Evolutionary conservation across 1,140 invertebrate genomes (phyloP), one percentile per base, ranked within the genome.

Genomic region (Colletes gigas): DNA sequence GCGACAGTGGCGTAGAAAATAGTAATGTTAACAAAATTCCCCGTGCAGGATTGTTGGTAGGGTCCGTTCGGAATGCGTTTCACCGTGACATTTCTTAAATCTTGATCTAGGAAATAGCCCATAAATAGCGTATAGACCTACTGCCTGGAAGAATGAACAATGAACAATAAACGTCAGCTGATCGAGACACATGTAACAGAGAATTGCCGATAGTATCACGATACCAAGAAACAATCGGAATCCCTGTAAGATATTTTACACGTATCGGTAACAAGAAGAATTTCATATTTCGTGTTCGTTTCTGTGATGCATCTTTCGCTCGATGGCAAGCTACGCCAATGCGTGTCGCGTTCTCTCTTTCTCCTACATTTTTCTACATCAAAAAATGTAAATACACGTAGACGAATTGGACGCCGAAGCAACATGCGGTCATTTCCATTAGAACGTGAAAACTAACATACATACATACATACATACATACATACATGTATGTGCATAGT

Each of bases 1-100:
- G 44, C 55, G 10, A 52, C 78, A 80, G 47, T 80, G 72, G 71
- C 78, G 78, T 68, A 59, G 71, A 44, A 17, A n/a, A 54, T 10
- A 14, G 10, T 7, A 50, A 54, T 19, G 44, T 47, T 39, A 17
- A 55, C 41, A 65, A 54, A 2, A 74, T 41, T 59, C 54, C 65
- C 10, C n/a, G n/a, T n/a, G n/a, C n/a, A 47, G 9, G 9, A 7
- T 47, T 9, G 1, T 47, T 47, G 1, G 44, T 3, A 9, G 6
- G 0, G 44, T 9, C 44, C 44, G 30, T 47, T 47, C 44, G 0
- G 44, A 9, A 47, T 47, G 44, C 44, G 9, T 30, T 30, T 30
- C 30, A 30, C 30, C 30, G 30, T 30, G 30, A 30, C 44, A 4
- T 3, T 47, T 9, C 44, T 47, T 47, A 47, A 47, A 47, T 30